Evolutionary conservation across 2,888 invertebrate genomes (phyloP).

Genomic region (Clitarchus hookeri): DNA sequence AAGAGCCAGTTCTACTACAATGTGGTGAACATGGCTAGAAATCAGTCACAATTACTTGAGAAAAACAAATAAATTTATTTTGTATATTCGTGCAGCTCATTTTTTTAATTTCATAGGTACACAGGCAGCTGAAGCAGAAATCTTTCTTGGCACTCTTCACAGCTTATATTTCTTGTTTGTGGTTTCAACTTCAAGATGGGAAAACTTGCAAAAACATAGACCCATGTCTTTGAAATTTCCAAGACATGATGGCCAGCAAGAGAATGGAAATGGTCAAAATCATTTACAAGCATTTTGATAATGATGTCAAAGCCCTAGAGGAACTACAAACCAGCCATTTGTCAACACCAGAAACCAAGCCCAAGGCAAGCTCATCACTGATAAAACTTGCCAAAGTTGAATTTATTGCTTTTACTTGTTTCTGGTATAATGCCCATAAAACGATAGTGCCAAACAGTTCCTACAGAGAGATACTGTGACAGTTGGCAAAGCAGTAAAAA

Average conservation of each 20-base stretch:
- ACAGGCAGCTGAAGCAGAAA: constrained; percentile 10
- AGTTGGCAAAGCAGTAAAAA: too few species aligned
- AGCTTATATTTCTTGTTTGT: constrained; percentile 1
- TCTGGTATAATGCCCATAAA: too few species aligned
- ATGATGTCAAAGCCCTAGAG: neutral
- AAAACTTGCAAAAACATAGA: neutral
- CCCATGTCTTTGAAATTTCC: neutral
- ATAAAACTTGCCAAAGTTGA: too few species aligned
- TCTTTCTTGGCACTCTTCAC: neutral
- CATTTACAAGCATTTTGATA: neutral
- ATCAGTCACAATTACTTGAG: neutral
- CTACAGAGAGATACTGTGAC: too few species aligned
- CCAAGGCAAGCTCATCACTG: too few species aligned
- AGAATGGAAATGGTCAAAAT: neutral
- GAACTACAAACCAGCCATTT: constrained; percentile 12
- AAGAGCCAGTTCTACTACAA: neutral
- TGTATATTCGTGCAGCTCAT: neutral
- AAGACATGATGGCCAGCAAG: neutral
- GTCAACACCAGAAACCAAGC: neutral
- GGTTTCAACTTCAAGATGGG: neutral
- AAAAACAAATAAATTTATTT: neutral
- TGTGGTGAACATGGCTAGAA: neutral
- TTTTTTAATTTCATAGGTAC: neutral
- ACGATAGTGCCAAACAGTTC: too few species aligned
- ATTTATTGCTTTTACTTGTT: too few species aligned